Base-by-base conservation (phyloP, 1,140 invertebrate genomes). In the Drosophila neocordata region DNA sequence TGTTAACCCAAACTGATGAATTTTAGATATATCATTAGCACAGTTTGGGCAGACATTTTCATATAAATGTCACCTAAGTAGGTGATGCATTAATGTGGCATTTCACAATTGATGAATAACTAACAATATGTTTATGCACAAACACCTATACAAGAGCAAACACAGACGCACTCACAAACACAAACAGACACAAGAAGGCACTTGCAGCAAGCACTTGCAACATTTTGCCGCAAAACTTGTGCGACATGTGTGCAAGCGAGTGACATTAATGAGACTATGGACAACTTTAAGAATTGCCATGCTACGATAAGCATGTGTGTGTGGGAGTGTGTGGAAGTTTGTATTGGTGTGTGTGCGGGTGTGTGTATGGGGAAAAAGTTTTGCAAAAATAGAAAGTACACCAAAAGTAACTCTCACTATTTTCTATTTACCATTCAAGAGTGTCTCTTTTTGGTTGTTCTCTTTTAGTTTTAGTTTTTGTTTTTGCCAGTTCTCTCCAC, bases 21-120 rank as follows among this genome's bases (percentile, higher is more conserved):
- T 38, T 38, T 13, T 4, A 55, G 8, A 24, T 55, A 55, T 34
- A 15, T 55, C 52, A 13, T 31, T 15, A 34, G 22, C 51, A 52
- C 51, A 52, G 72, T 68, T 64, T 77, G 64, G 59, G 64, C 73
- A 73, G 65, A 38, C 61, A 73, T 76, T 65, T 35, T 65, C 68
- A 76, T 61, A 11, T 48, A 11, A 48, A 48, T 48, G 41, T 20
- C 58, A 59, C 9, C 20, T 41, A 31, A 59, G 18, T 18, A 8
- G 57, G 57, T 15, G 18, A 59, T 59, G 20, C 41, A 61, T 56
- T 56, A 18, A 56, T 34, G 27, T 11, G 53, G 7, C 53, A 35
- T 34, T 56, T 20, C 18, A 20, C 41, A 48, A 34, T 56, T 34
- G 31, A 56, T 56, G 24, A 56, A 56, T 56, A 56, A 27, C 53